Percentiles rank a stretch among this genome's conserved stretches.
Conservation (phyloP, 2,797 vertebrate genomes). For the Mus spretus region DNA sequence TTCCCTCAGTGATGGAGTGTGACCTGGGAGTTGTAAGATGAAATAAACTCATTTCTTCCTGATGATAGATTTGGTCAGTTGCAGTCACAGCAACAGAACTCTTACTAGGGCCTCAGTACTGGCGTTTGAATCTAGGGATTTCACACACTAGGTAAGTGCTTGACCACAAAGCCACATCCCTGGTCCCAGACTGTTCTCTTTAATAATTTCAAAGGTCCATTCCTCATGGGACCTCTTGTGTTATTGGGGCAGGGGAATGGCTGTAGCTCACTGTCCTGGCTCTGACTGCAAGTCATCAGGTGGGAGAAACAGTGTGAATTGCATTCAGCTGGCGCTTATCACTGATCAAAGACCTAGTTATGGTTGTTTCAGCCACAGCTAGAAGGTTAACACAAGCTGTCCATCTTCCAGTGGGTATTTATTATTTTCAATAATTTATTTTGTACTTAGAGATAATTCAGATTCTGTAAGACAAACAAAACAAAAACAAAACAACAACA, state of each 20-base stretch:
- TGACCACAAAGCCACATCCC: background rate
- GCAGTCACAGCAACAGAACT: background rate
- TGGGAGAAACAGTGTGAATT: background rate
- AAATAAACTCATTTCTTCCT: background rate
- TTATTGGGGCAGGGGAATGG: background rate
- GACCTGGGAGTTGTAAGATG: background rate
- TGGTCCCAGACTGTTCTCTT: background rate
- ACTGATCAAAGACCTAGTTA: rapidly evolving
- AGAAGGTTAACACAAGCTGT: background rate
- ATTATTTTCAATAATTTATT: background rate
- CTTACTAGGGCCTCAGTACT: no score
- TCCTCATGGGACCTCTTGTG: background rate
- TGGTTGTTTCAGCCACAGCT: background rate
- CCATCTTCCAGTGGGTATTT: background rate
- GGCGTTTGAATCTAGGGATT: background rate
- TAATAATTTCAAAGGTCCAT: background rate
- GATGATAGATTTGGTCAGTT: background rate
- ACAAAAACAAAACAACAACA: no score
- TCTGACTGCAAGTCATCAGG: background rate
- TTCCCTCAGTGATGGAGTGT: background rate
- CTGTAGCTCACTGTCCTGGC: background rate
- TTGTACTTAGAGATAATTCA: background rate
- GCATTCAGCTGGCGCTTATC: background rate
- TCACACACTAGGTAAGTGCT: background rate
- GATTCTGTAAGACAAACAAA: background rate